Evolutionary conservation across 1,140 invertebrate genomes (phyloP).

Genomic region (Triops longicaudatus): DNA sequence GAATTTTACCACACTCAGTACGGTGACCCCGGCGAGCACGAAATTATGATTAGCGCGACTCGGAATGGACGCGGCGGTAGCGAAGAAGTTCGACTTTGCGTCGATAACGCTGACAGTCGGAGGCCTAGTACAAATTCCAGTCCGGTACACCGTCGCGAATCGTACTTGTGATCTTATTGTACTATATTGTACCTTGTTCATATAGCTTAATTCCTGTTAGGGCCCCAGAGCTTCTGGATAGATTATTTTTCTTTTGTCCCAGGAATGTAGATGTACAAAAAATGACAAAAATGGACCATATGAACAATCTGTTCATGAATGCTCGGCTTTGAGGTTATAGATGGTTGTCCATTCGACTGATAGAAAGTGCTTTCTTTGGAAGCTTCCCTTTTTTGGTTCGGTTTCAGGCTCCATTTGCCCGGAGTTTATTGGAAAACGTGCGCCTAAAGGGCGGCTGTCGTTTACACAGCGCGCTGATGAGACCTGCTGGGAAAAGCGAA

Average conservation of each 20-base stretch:
- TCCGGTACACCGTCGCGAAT: neutral
- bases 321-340: neutral
- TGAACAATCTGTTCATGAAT: neutral
- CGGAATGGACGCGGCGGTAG: neutral
- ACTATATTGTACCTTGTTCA: neutral
- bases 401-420: neutral
- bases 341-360: neutral
- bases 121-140: neutral
- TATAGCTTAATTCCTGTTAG: neutral
- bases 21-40: constrained; percentile 41
- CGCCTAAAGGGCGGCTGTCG: constrained; percentile 5
- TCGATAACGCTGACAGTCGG: neutral
- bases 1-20: constrained; percentile 88
- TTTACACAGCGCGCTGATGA: neutral
- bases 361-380: neutral
- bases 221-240: neutral
- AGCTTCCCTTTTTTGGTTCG: neutral
- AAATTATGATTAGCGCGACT: neutral
- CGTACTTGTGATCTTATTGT: neutral
- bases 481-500: constrained; percentile 11
- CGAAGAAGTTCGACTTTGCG: neutral
- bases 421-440: neutral
- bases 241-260: neutral
- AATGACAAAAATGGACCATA: too few species aligned
- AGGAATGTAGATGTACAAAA: neutral